Base-by-base conservation (phyloP, 1,140 invertebrate species). In the Drosophila elegans region DNA sequence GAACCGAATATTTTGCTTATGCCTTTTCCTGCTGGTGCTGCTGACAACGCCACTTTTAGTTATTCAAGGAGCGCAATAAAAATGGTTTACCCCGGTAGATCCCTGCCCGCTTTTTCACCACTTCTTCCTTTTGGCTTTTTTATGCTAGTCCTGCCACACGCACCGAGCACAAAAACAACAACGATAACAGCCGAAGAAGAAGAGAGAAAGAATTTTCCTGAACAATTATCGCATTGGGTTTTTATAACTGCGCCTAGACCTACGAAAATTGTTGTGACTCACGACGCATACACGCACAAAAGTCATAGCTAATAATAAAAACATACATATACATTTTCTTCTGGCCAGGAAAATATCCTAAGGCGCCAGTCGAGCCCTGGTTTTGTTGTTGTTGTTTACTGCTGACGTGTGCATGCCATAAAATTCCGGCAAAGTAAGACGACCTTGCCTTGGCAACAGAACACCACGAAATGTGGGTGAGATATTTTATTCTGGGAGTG, bases 371-470 rank as follows among this genome's bases (percentile, higher is more conserved):
- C 7, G 7, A 36, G 32, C 27, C 29, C 48, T 51, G 12, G 6
- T 13, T 25, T 56, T 38, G 52, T 42, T 74, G 29, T 67, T 72
- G 21, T 45, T 59, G 27, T 71, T 52, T 45, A 64, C 49, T 63
- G 41, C 56, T 86, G 74, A 80, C 81, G 78, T 85, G 82, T 86
- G 82, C 83, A 76, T 74, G 79, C 84, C 83, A 82, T 86, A 85
- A 84, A 85, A 85, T 73, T 80, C 67, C 83, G 51, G 74, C 63
- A 56, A 56, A 68, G 74, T 71, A 45, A 54, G 67, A 49, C 67
- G 64, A 71, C 67, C 64, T 71, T 71, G 67, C 54, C 67, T 36
- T 72, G 71, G 51, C 38, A 74, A 74, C 68, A 61, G 57, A 62
- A 42, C n/a, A 52, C 57, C 39, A 42, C 16, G 9, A 44, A 21